Evolutionary conservation across 2,888 invertebrate genomes (phyloP).

Genomic region (Agelastica alni): DNA sequence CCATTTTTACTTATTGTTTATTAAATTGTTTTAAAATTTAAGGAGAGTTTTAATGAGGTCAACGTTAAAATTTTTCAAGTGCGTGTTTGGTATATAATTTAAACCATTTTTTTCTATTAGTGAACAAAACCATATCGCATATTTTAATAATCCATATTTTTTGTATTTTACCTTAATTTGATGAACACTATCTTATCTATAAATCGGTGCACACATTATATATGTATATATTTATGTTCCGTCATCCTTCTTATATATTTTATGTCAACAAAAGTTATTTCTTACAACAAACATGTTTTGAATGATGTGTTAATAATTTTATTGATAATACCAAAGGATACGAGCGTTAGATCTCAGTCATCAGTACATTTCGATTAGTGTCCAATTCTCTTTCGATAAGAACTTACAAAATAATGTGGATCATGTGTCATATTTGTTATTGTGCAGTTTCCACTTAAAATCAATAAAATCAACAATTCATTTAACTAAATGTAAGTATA

Average conservation of each 20-base stretch:
- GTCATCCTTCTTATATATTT: constrained; percentile 5
- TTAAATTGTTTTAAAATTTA: no score
- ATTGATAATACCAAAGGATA: constrained; percentile 17
- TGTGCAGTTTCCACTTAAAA: not conserved
- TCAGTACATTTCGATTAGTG: constrained; percentile 5
- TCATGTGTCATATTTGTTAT: not conserved
- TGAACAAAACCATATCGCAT: no score
- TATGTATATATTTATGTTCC: not conserved
- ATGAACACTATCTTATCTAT: constrained; percentile 4
- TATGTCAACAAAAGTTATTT: constrained; percentile 19
- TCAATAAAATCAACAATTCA: no score
- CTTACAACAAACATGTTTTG: constrained; percentile 26
- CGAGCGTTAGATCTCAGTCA: not conserved
- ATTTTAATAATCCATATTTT: no score
- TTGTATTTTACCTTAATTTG: not conserved
- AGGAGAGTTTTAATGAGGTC: no score
- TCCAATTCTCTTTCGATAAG: constrained; percentile 2
- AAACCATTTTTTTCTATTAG: no score
- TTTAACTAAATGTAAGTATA: no score
- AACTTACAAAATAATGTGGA: not conserved
- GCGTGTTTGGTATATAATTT: no score
- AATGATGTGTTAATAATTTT: constrained; percentile 25
- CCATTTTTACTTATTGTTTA: no score
- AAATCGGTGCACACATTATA: constrained; percentile 9
- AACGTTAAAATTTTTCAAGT: no score